Base-by-base conservation (phyloP, 2,113 vertebrate species). In the Haplotaxodon microlepis region DNA sequence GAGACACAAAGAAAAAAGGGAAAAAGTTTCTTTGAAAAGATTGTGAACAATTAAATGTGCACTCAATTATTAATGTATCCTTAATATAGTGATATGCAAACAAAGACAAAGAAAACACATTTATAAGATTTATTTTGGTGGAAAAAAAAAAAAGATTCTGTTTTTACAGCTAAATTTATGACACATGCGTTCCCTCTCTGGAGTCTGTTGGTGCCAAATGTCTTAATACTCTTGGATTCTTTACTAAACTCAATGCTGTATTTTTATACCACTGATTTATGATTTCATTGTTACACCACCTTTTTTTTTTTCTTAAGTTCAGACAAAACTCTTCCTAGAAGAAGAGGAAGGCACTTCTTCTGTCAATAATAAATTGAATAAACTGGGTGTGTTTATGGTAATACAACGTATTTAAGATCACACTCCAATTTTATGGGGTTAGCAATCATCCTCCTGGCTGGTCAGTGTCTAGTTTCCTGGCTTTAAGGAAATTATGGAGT, bases 401-500 rank as follows among this genome's bases (percentile, higher is more conserved):
- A 57, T 12, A 8, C 24, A 51, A 38, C 17, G 45, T 12, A 56
- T 59, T 86, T 76, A 86, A 45, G 40, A 31, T 78, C 47, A 56
- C 38, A 56, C 54, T 27, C 31, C 13, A 34, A 53, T 27, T 42
- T 42, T 6, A 17, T 9, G 73, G 38, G 61, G 51, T 79, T 36
- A 50, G 34, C 69, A 76, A 90, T 90, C 83, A 86, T 57, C 54
- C 76, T 54, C 42, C 54, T 54, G n/a, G 81, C 81, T 83, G 86
- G 21, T 63, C 36, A n/a, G 53, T 79, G 47, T 88, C 73, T 40
- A 91, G 53, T 56, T 85, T 90, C 87, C 88, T 91, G 84, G 36
- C 59, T 85, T 40, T 63, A 38, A 84, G 51, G 59, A 91, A 93
- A 95, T 88, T 78, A 84, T 29, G 82, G 86, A 87, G 53, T 51